Conservation (phyloP, 2,888 invertebrate genomes). For the Phalera bucephala region DNA sequence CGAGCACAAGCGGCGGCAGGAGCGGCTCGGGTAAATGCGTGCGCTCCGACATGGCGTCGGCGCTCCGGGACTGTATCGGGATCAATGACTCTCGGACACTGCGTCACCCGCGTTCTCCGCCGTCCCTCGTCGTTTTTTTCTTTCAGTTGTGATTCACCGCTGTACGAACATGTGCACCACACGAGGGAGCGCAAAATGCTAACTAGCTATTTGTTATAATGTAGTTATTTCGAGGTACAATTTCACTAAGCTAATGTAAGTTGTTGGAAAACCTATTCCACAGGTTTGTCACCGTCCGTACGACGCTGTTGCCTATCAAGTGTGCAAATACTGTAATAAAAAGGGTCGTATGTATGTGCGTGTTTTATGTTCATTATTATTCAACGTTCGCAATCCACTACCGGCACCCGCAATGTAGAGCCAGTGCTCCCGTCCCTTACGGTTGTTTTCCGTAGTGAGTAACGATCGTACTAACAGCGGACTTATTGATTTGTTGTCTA, state of each 20-base stretch:
- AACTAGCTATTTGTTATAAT: constrained; percentile 30
- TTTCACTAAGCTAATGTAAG: too few relatives aligned
- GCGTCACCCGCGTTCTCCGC: constrained; percentile 71
- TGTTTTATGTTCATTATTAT: constrained; percentile 56
- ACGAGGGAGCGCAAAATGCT: constrained; percentile 50
- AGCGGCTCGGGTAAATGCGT: constrained; percentile 52
- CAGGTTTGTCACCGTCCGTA: constrained; percentile 1
- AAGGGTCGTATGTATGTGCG: constrained; percentile 22
- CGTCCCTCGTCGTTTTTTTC: constrained; percentile 64
- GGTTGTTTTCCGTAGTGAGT: constrained; percentile 11
- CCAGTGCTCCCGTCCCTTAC: constrained; percentile 6
- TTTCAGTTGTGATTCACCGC: constrained; percentile 69
- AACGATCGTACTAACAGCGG: neutral
- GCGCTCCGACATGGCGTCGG: constrained; percentile 63
- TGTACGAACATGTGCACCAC: constrained; percentile 62
- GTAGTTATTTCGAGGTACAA: too few relatives aligned
- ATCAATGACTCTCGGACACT: constrained; percentile 74
- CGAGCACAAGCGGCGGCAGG: constrained; percentile 63
- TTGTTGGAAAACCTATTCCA: neutral
- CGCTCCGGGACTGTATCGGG: constrained; percentile 71
- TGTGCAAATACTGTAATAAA: constrained; percentile 37
- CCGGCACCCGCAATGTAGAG: constrained; percentile 28
- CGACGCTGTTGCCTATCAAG: constrained; percentile 18
- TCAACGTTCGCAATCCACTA: constrained; percentile 55
- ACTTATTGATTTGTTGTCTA: constrained; percentile 1